phyloP scores from a whole-genome alignment of 2,888 invertebrate genomes.

The Drosophila stalkeri region DNA sequence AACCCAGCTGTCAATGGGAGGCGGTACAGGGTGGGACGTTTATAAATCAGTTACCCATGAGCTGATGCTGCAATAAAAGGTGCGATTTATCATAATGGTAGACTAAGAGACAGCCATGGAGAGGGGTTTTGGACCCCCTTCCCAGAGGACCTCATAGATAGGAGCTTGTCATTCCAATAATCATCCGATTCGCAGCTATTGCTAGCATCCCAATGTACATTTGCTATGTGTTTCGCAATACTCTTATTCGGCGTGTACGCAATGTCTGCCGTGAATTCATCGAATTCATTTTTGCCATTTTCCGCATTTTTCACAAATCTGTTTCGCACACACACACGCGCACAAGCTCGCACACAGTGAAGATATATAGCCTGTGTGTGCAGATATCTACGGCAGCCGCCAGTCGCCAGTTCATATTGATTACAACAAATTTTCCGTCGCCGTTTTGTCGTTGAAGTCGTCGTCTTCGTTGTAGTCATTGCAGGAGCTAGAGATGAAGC shows the following conservation, averaged over 20 bases:
- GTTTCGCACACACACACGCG: constrained; percentile 49
- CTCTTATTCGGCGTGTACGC: constrained; percentile 40
- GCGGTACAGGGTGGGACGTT: constrained; percentile 31
- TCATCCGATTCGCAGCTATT: constrained; percentile 45
- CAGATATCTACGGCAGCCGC: constrained; percentile 76
- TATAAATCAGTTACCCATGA: constrained; percentile 78
- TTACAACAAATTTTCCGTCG: constrained; percentile 79
- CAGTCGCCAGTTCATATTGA: constrained; percentile 80
- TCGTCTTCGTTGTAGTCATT: constrained; percentile 21
- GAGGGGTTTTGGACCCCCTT: not conserved
- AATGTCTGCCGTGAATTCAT: constrained; percentile 64
- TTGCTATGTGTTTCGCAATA: constrained; percentile 63
- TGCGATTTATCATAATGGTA: constrained; percentile 80
- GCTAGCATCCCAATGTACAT: constrained; percentile 50
- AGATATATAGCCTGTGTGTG: constrained; percentile 57
- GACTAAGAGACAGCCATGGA: constrained; percentile 8
- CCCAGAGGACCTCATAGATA: constrained; percentile 1
- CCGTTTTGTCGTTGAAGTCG: constrained; percentile 70
- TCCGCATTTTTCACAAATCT: constrained; percentile 81
- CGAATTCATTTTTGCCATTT: constrained; percentile 79
- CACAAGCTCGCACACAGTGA: constrained; percentile 18
- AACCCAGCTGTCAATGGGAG: constrained; percentile 19
- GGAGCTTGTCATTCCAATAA: constrained; percentile 15
- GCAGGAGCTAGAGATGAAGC: constrained; percentile 35
- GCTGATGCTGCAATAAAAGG: constrained; percentile 81